Base-by-base conservation (phyloP, 2,888 invertebrate genomes). In the Archips xylosteana region DNA sequence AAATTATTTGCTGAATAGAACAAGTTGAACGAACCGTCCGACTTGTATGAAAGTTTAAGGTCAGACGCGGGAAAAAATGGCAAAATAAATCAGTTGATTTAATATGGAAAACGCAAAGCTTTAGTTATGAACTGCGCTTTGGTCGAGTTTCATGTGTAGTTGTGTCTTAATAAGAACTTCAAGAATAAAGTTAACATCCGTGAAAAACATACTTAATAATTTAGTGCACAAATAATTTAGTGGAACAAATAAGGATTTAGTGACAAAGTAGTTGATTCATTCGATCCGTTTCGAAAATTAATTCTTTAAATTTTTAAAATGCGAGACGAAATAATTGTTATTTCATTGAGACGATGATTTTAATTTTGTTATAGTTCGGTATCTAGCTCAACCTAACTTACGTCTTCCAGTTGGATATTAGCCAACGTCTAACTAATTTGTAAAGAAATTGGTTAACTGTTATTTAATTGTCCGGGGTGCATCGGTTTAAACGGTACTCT, bases 41-140 rank as follows among this genome's bases (percentile, higher is more conserved):
- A 13, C 61, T 70, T 51, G 54, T 34, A 51, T 70, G 64, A 36
- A 61, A 64, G 73, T 70, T 74, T 70, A 65, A 74, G 70, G 70
- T 70, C 70, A 64, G 23, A 23, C 23, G 34, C 9, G 3, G 32
- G 3, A 51, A 5, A 9, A 1, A 39, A 39, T 39, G 8, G 60
- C n/a, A n/a, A 59, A 60, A 32, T 57, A 57, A 57, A 10, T 57
- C 57, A 57, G 32, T 12, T 32, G 5, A 47, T 45, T 23, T 42
- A 12, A 47, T 63, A 45, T 57, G 64, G 23, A 15, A n/a, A 9
- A n/a, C 3, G 3, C 49, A 5, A 39, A 39, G 6, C 47, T 63
- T 57, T 57, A 57, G 70, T 64, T 64, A 57, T 59, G 47, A 45
- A 12, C 4, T 47, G 47, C 64, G 63, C 15, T 47, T 47, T 8